Evolutionary conservation across 2,888 invertebrate genomes (phyloP).

Genomic region (Cephus spinipes): DNA sequence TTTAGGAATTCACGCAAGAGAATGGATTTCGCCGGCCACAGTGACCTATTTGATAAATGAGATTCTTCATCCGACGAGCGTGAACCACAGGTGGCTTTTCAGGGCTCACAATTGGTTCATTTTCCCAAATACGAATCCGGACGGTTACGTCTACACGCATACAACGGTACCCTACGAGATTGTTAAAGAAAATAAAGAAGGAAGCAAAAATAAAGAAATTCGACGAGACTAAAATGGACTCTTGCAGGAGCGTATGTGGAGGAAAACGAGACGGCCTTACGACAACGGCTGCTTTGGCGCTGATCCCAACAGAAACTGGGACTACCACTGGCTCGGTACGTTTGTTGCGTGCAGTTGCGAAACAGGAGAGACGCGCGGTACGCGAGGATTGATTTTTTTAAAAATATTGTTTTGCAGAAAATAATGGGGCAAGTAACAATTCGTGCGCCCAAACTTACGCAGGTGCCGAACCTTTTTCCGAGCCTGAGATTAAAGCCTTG

Average conservation of each 20-base stretch:
- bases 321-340: conserved; percentile 74
- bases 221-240: background rate
- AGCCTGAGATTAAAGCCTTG: conserved; percentile 69
- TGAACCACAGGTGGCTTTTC: conserved; percentile 67
- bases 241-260: conserved; percentile 75
- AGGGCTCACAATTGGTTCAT: conserved; percentile 79
- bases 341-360: background rate
- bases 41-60: conserved; percentile 74
- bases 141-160: conserved; percentile 80
- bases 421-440: conserved; percentile 63
- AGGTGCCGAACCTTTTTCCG: conserved; percentile 70
- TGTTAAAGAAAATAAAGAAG: background rate
- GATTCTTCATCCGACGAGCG: conserved; percentile 70
- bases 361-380: background rate
- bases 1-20: conserved; percentile 72
- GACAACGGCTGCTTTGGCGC: conserved; percentile 70
- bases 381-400: background rate
- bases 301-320: conserved; percentile 86
- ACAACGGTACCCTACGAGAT: conserved; percentile 61
- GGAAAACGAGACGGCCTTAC: conserved; percentile 73
- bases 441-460: conserved; percentile 70
- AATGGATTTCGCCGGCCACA: conserved; percentile 80
- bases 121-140: conserved; percentile 80
- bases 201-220: background rate
- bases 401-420: conserved; percentile 43